Base-by-base conservation (phyloP, 2,888 invertebrate species). In the Drosophila nr. perissopoda region DNA sequence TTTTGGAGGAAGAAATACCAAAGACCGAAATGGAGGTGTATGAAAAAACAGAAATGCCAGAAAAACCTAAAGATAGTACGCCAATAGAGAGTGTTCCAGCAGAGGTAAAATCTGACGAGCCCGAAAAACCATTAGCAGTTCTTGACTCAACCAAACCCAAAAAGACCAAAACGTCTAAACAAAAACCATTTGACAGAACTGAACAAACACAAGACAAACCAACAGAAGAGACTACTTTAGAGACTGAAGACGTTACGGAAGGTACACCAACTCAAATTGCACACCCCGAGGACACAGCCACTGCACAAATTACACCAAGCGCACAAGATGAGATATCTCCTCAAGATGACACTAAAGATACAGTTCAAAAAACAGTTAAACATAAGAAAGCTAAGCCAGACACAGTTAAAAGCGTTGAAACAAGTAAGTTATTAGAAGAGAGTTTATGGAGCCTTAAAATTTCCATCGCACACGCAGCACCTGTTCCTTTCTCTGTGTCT, bases 261-360 rank as follows among this genome's bases (percentile, higher is more conserved):
- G 80, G 72, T 71, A 79, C 82, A 86, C 78, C 85, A 69, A 86
- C 69, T 63, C 81, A 86, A 80, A 76, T 81, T 73, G 86, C 82
- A 81, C 91, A 92, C 84, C 88, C 90, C 85, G 91, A 90, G 89
- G 91, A 91, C 89, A 91, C 91, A 85, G 89, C 91, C 87, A 91
- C 91, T 79, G 91, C 91, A 86, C 94, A 94, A 89, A 94, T 94
- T 91, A 90, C 94, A 77, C 90, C 91, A 87, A 83, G 83, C 83
- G 88, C 88, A 84, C 89, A 90, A 83, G 93, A 91, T 83, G 91
- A 91, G 70, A 88, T 83, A 87, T 83, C 91, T 78, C 88, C 82
- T 90, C 89, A 88, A 90, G 92, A 92, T 86, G 86, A 88, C 87
- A 91, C 91, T 82, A 88, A 83, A 80, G 91, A 91, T 82, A 93